Percentiles rank a stretch among this genome's conserved stretches.
These are phyloP conservation scores for Apostichopus parvimensis DNA, from an alignment of 35 echinoderm and acorn worm species.

Conservation along the genomic window DNA sequence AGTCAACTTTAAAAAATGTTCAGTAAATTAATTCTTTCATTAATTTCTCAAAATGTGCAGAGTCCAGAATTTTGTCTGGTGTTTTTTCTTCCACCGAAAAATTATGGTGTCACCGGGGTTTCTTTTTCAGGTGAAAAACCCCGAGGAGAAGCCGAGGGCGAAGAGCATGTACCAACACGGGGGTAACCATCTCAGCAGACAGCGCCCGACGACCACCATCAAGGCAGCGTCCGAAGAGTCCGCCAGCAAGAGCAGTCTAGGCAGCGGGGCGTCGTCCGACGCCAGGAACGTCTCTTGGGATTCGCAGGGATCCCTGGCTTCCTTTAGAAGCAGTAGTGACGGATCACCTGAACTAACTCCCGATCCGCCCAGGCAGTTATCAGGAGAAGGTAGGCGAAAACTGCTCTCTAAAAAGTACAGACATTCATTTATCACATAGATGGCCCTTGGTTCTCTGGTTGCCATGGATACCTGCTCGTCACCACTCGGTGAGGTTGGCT, in stretches of 20 bases:
- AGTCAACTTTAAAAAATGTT: no score
- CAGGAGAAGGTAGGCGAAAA: constrained; percentile 61
- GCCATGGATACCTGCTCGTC: neutral
- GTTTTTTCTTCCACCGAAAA: no score
- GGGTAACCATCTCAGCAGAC: constrained; percentile 23
- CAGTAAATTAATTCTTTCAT: no score
- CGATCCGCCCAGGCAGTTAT: constrained; percentile 76
- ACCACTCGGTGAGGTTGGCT: neutral
- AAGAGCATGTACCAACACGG: constrained; percentile 55
- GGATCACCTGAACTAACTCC: constrained; percentile 72
- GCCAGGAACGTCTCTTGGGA: constrained; percentile 43
- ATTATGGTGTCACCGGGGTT: no score
- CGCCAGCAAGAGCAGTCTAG: constrained; percentile 25
- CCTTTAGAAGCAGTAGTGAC: constrained; percentile 59
- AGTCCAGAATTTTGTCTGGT: no score
- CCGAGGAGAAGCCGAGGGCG: constrained; percentile 27
- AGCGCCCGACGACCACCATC: constrained; percentile 56
- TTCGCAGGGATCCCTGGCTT: constrained; percentile 64
- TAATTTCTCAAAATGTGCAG: no score
- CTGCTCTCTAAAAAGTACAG: constrained; percentile 31
- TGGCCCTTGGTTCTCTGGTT: neutral
- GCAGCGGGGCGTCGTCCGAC: constrained; percentile 43
- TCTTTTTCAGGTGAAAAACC: constrained; percentile 42
- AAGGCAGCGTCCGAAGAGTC: constrained; percentile 26
- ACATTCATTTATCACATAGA: constrained; percentile 37